These are phyloP conservation scores for Dromiciops gliroides DNA, from an alignment of 2,113 vertebrate genomes.

Conservation along the genomic window DNA sequence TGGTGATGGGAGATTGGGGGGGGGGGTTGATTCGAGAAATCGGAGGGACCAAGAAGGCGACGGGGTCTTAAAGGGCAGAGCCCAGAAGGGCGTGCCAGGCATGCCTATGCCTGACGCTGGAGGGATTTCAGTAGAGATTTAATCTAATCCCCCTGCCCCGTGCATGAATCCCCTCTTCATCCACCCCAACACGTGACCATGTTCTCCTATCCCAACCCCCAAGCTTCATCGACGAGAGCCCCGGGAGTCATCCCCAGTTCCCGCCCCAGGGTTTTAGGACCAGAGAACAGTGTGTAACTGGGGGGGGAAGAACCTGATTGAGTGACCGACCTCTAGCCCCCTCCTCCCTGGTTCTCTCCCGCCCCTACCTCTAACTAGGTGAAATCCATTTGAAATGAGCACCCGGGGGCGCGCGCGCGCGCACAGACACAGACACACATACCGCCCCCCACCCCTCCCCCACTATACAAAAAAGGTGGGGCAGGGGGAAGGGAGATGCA, in stretches of 20 bases:
- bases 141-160: too few species aligned
- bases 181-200: too few species aligned
- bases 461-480: too few species aligned
- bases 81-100: neutral
- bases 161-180: neutral
- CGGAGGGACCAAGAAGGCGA: neutral
- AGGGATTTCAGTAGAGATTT: neutral
- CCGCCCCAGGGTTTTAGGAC: neutral
- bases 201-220: neutral
- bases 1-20: neutral
- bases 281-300: neutral
- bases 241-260: neutral
- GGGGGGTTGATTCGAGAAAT: neutral
- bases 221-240: too few species aligned
- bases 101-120: too few species aligned
- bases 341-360: too few species aligned
- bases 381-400: neutral
- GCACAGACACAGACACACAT: too few species aligned
- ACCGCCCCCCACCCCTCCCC: too few species aligned
- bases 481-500: too few species aligned
- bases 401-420: too few species aligned
- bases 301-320: neutral
- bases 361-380: neutral
- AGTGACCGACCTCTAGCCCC: too few species aligned
- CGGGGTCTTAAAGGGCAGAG: neutral